These are phyloP conservation scores for Platyura marginata DNA, from an alignment of 1,140 invertebrate genomes.

Conservation along the genomic window DNA sequence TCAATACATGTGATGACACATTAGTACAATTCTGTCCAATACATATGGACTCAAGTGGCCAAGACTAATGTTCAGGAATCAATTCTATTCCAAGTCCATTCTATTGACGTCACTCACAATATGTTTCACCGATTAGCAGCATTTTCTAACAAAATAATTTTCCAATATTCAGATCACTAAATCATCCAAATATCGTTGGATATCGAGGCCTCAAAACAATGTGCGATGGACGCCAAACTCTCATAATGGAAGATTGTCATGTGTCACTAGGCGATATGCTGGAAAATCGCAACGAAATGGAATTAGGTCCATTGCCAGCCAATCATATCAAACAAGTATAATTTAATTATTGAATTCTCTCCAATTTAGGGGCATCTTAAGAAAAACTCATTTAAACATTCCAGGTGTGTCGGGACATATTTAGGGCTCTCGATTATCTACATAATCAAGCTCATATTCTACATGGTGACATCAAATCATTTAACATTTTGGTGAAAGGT, in stretches of 20 bases:
- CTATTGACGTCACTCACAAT: neutral
- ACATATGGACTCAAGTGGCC: neutral
- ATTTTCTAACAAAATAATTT: neutral
- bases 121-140: neutral
- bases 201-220: constrained; percentile 48
- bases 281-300: constrained; percentile 40
- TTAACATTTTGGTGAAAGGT: constrained; percentile 56
- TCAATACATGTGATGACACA: too few species aligned
- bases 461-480: constrained; percentile 73
- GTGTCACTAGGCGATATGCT: constrained; percentile 49
- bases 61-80: neutral
- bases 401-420: constrained; percentile 32
- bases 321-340: too few species aligned
- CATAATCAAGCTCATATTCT: constrained; percentile 50
- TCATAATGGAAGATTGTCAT: constrained; percentile 51
- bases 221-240: constrained; percentile 38
- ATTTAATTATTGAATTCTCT: constrained; percentile 30
- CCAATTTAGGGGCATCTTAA: neutral
- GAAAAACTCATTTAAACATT: neutral
- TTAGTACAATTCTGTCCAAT: too few species aligned
- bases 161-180: constrained; percentile 38
- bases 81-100: neutral
- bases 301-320: constrained; percentile 36
- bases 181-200: constrained; percentile 70
- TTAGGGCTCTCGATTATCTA: constrained; percentile 56